These are phyloP conservation scores for Paratilapia polleni DNA, from an alignment of 2,113 vertebrate genomes.

Conservation along the genomic window DNA sequence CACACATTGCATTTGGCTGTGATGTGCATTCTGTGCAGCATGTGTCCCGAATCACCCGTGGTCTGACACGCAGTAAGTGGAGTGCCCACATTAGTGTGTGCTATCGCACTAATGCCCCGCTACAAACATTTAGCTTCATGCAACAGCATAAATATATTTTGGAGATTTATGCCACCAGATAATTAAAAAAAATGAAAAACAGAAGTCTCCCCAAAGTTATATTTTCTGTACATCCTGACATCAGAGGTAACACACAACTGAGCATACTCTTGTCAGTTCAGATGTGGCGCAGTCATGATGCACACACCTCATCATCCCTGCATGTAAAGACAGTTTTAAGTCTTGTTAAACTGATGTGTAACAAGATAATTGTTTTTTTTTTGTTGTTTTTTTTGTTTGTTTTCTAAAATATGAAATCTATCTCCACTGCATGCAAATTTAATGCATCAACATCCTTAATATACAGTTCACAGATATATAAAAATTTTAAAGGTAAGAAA, in stretches of 20 bases:
- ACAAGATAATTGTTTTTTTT: not conserved
- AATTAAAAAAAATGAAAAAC: not conserved
- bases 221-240: not conserved
- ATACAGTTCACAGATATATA: not conserved
- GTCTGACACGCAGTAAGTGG: slow-evolving; percentile 5
- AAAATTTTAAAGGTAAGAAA: not conserved
- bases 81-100: not conserved
- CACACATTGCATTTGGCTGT: slow-evolving; percentile 1
- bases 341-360: no score
- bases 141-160: not conserved
- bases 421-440: not conserved
- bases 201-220: not conserved
- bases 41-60: slow-evolving; percentile 11
- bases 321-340: not conserved
- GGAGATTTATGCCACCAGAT: not conserved
- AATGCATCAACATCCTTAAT: not conserved
- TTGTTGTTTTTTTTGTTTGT: no score
- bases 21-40: not conserved
- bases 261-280: not conserved
- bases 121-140: slow-evolving; percentile 22
- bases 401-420: no score
- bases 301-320: not conserved
- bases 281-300: not conserved
- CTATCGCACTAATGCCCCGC: not conserved
- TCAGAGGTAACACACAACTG: not conserved